Base-by-base conservation (phyloP, 2,113 vertebrate genomes). In the Prinia subflava region DNA sequence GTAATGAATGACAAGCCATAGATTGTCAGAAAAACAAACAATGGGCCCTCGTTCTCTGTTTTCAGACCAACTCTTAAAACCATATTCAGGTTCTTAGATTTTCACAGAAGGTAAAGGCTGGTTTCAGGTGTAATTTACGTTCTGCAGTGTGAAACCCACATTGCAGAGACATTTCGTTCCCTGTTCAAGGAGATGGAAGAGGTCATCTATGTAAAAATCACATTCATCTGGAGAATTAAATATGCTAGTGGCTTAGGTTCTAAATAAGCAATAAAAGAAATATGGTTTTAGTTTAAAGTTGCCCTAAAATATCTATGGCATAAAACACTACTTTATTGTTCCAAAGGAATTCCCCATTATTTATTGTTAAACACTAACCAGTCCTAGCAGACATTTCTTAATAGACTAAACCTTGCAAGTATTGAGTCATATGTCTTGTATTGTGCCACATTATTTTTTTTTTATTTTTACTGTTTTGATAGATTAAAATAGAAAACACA, bases 401-500 rank as follows among this genome's bases (percentile, higher is more conserved):
- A 42, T 16, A 77, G 55, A 25, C 52, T 47, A 50, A 92, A 78
- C 55, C 52, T 60, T 88, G 30, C 60, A 90, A 77, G 57, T 55
- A 57, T 14, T 64, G 37, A 95, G 79, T 60, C 41, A 68, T 64
- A 65, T 63, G 39, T 96, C 79, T 75, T 77, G 16, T 60, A 37
- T n/a, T 27, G 33, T 85, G 71, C 52, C 92, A 90, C 64, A 60
- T 52, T 70, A 41, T 81, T 81, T 83, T 88, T 19, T 47, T 92
- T 84, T 80, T n/a, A 13, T 59, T 94, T 85, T 93, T 53, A 76
- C 23, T 57, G 15, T 55, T 94, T 92, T 5, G 0, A 86, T 77
- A 92, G 64, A 81, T 83, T 95, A 56, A 93, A 94, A 96, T 68
- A 88, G 70, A 96, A 90, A 96, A 86, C 63, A 89, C 44, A 80